Conservation (phyloP, 2,113 vertebrate species). For the Sturnira hondurensis region DNA sequence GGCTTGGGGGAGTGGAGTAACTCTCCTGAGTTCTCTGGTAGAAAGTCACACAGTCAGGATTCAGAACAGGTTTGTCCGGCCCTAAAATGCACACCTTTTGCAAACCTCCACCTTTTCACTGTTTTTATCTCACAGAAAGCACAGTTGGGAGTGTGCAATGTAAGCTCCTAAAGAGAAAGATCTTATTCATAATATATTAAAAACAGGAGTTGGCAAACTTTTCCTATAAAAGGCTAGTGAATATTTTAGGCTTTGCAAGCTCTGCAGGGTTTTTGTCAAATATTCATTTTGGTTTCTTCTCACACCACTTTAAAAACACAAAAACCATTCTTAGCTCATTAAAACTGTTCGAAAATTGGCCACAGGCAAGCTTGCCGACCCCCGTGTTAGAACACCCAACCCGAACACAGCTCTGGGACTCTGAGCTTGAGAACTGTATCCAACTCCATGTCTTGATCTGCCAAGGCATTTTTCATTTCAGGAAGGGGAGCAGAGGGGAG, state of each 20-base stretch:
- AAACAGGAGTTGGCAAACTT: not conserved
- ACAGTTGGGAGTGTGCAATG: not conserved
- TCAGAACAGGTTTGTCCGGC: not conserved
- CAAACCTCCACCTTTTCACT: not conserved
- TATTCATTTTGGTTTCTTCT: slow-evolving; percentile 15
- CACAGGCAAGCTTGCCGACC: not conserved
- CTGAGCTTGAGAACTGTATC: not conserved
- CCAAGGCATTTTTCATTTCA: not conserved
- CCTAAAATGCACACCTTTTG: not conserved
- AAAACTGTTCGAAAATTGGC: not conserved
- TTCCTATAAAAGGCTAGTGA: slow-evolving; percentile 4
- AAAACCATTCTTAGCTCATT: slow-evolving; percentile 16
- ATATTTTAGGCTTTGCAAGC: not conserved
- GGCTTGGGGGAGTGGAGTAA: not conserved
- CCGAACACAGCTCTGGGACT: not conserved
- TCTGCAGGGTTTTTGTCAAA: not conserved
- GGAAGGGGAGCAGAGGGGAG: not conserved
- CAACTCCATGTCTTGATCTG: not conserved
- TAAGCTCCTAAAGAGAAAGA: not conserved
- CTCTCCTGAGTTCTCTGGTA: not conserved
- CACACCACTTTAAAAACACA: not conserved
- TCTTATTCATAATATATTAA: not conserved
- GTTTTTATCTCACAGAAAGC: not conserved
- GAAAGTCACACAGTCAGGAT: not conserved
- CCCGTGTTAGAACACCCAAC: not conserved